Conservation (phyloP, 1,140 invertebrate genomes). For the Bombus affinis region DNA sequence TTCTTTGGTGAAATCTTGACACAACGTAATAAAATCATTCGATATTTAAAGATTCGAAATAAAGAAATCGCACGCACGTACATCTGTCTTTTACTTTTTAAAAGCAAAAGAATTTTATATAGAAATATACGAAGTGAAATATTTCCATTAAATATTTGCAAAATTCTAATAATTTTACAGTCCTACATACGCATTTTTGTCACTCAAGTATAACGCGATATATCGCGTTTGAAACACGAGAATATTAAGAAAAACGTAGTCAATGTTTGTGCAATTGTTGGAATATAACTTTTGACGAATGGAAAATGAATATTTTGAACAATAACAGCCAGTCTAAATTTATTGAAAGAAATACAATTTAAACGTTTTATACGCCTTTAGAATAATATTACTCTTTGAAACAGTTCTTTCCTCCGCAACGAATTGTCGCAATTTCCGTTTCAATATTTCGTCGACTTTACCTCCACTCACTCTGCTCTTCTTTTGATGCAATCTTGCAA, state of each 20-base stretch:
- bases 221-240: background rate
- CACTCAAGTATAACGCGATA: background rate
- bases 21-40: background rate
- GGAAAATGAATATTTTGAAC: background rate
- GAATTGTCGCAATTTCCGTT: conserved; percentile 3
- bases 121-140: background rate
- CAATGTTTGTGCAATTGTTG: background rate
- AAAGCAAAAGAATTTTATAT: background rate
- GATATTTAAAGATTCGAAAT: background rate
- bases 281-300: background rate
- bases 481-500: no score
- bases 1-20: no score
- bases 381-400: conserved; percentile 1
- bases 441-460: conserved; percentile 1
- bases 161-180: background rate
- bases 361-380: background rate
- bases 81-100: background rate
- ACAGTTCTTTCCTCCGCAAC: background rate
- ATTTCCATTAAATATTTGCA: background rate
- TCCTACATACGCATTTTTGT: background rate
- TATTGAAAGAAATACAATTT: background rate
- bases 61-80: background rate
- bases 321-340: background rate
- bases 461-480: background rate
- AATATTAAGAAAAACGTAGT: no score